Conservation (phyloP, 2,113 vertebrate genomes). For the human (Homo sapiens) region GRCh38 chr3:127346501-127347000, state of each 20-base stretch:
- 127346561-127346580: not conserved
- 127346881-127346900: not conserved
- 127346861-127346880: not conserved
- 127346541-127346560: not conserved
- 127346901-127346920: not conserved
- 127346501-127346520: not conserved
- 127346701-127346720: not conserved
- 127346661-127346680: not conserved
- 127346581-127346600: not conserved
- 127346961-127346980: not conserved
- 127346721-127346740: not conserved
- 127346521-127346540: not conserved
- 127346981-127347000: not conserved
- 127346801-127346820: not conserved
- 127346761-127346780: not conserved
- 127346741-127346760: not conserved
- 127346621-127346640: not conserved
- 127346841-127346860: not conserved
- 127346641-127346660: not conserved
- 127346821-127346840: not conserved
- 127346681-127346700: not conserved
- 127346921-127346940: not conserved
- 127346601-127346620: no score
- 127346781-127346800: not conserved
- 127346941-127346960: not conserved